Evolutionary conservation across 2,797 vertebrate genomes (phyloP).

Genomic region (Chelonia mydas): DNA sequence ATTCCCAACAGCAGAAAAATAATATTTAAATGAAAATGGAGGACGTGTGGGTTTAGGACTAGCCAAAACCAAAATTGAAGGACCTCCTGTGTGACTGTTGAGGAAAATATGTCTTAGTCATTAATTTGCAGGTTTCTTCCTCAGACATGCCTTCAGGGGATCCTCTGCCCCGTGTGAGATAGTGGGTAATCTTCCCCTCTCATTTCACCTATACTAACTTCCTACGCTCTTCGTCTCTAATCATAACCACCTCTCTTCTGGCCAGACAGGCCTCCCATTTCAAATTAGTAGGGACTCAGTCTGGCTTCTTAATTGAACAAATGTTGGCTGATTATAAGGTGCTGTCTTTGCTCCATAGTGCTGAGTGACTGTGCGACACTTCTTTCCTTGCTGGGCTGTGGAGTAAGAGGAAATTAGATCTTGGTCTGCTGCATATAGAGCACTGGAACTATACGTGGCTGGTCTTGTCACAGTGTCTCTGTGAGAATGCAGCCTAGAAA

Average conservation of each 20-base stretch:
- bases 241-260: not conserved
- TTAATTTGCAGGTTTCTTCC: no score
- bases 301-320: not conserved
- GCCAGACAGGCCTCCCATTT: not conserved
- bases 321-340: not conserved
- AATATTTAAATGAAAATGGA: not conserved
- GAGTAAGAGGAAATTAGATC: not conserved
- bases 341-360: not conserved
- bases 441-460: not conserved
- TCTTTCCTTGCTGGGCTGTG: not conserved
- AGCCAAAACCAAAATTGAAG: not conserved
- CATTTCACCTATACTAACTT: not conserved
- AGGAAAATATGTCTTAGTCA: not conserved
- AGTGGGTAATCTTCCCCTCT: not conserved
- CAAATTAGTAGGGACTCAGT: not conserved
- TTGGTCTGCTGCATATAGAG: not conserved
- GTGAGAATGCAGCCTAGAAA: not conserved
- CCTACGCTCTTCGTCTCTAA: not conserved
- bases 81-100: fast-evolving
- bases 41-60: not conserved
- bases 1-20: not conserved
- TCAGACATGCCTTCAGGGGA: no score
- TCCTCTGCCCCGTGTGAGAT: not conserved
- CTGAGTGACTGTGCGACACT: not conserved
- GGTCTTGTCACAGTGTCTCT: not conserved